Evolutionary conservation across 2,888 invertebrate genomes (phyloP).

Genomic region (Drepanosiphum platanoidis): DNA sequence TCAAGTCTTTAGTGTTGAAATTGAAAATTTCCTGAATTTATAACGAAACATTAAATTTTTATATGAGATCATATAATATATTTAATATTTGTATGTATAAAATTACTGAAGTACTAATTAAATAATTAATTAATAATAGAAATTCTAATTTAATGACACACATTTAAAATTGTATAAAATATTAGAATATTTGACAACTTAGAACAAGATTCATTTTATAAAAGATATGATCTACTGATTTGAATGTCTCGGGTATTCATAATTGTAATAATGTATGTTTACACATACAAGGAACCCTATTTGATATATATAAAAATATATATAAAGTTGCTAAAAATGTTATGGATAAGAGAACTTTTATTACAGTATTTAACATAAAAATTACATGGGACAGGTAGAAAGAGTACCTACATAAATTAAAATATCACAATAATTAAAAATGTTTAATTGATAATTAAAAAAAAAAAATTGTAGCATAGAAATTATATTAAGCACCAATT

Average conservation of each 20-base stretch:
- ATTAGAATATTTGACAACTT: not conserved
- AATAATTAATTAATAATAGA: too few species aligned
- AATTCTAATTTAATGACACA: not conserved
- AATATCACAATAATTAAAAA: conserved; percentile 1
- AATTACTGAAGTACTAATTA: too few species aligned
- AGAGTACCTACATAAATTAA: not conserved
- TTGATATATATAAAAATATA: not conserved
- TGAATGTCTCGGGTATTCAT: not conserved
- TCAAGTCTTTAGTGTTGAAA: too few species aligned
- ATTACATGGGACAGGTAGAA: not conserved
- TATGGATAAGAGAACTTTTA: not conserved
- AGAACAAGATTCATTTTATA: not conserved
- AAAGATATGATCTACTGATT: not conserved
- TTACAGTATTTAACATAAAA: not conserved
- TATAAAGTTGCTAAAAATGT: not conserved
- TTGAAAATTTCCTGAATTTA: too few species aligned
- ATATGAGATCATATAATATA: too few species aligned
- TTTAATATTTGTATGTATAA: too few species aligned
- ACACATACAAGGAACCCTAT: not conserved
- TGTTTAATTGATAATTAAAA: not conserved
- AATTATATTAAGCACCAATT: not conserved
- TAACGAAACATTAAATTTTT: too few species aligned
- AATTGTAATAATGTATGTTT: not conserved
- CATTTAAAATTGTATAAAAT: not conserved
- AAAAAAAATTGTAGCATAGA: not conserved